phyloP scores from a whole-genome alignment of 2,797 vertebrate genomes.

The Lates japonicus region DNA sequence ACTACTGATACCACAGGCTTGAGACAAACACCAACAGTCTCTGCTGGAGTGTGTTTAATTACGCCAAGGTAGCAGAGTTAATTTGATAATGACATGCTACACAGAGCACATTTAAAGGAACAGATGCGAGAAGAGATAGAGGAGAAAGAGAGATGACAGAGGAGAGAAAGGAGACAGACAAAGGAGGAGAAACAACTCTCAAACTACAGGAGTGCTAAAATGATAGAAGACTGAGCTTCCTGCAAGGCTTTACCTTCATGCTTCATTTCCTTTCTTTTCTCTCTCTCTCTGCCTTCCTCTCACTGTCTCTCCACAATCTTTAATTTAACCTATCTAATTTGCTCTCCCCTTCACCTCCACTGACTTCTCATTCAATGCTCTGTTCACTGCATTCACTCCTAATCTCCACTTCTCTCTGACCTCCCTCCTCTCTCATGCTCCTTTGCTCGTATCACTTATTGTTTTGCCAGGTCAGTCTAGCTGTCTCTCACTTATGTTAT shows the following conservation, averaged over 20 bases:
- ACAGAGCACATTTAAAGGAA: slow-evolving; percentile 33
- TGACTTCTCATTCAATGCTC: slow-evolving; percentile 49
- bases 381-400: slow-evolving; percentile 50
- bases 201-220: slow-evolving; percentile 30
- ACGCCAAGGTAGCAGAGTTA: slow-evolving; percentile 12
- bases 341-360: slow-evolving; percentile 63
- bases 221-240: slow-evolving; percentile 45
- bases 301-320: slow-evolving; percentile 43
- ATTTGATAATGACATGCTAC: slow-evolving; percentile 41
- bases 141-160: slow-evolving; percentile 1
- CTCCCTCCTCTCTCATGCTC: background rate
- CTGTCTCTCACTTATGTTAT: slow-evolving; percentile 11
- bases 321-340: slow-evolving; percentile 68
- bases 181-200: slow-evolving; percentile 15
- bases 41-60: slow-evolving; percentile 18
- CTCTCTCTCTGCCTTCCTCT: slow-evolving; percentile 12
- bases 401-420: slow-evolving; percentile 53
- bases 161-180: slow-evolving; percentile 6
- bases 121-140: slow-evolving; percentile 22
- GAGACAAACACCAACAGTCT: background rate
- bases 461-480: slow-evolving; percentile 17
- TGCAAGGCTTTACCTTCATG: slow-evolving; percentile 60
- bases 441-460: slow-evolving; percentile 10
- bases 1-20: background rate
- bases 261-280: slow-evolving; percentile 38